These are phyloP conservation scores for Tokudaia muenninki DNA, from an alignment of 2,797 vertebrate genomes.

Conservation along the genomic window DNA sequence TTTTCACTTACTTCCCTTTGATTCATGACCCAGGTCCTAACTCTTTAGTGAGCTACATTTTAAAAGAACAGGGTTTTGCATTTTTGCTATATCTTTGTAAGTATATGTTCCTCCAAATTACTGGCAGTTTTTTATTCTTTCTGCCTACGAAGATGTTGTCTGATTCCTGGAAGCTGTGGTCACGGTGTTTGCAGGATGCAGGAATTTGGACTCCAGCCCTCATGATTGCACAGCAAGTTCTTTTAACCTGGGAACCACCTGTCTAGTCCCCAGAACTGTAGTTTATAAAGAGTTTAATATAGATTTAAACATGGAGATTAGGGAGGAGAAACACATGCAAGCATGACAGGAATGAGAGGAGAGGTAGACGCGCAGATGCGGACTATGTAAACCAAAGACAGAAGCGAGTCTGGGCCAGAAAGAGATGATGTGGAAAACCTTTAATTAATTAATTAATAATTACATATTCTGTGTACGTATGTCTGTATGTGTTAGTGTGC, in stretches of 20 bases:
- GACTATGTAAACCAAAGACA: no score
- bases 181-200: not conserved
- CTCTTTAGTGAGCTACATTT: conserved; percentile 10
- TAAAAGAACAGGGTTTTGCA: conserved; percentile 12
- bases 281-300: not conserved
- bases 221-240: not conserved
- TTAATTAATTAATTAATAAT: no score
- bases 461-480: not conserved
- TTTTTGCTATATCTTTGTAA: conserved; percentile 4
- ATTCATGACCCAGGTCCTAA: not conserved
- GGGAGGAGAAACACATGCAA: not conserved
- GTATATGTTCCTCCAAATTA: conserved; percentile 3
- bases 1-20: not conserved
- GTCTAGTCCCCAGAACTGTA: not conserved
- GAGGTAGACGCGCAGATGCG: not conserved
- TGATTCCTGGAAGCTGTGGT: not conserved
- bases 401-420: not conserved
- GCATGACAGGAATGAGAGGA: no score
- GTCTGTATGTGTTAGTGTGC: not conserved
- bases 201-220: not conserved
- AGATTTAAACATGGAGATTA: not conserved
- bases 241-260: not conserved
- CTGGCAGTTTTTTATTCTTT: no score
- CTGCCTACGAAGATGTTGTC: not conserved
- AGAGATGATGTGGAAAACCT: not conserved